A percentile compares a stretch with the other conserved stretches of the same genome.
Conservation (phyloP, 2,888 invertebrate species). For the Flabesymbios commensalis region DNA sequence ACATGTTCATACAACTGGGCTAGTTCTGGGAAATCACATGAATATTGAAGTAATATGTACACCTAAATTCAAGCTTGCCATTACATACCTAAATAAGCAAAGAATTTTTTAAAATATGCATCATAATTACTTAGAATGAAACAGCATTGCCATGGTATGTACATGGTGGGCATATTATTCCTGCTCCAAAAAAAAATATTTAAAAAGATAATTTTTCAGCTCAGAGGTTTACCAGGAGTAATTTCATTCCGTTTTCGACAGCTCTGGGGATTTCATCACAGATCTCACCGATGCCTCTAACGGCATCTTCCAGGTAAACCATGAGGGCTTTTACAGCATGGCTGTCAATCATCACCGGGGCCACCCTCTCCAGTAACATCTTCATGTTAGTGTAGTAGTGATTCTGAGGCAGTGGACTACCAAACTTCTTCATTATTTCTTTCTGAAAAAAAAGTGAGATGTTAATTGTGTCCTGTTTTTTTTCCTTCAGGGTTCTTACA, state of each 20-base stretch:
- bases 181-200: not conserved
- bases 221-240: conserved; percentile 74
- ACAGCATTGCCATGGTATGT: too few relatives aligned
- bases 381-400: conserved; percentile 94
- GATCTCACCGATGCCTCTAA: conserved; percentile 45
- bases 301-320: conserved; percentile 62
- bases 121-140: too few relatives aligned
- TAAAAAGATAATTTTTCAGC: too few relatives aligned
- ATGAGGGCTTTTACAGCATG: conserved; percentile 75
- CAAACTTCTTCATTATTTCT: conserved; percentile 85
- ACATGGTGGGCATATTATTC: too few relatives aligned
- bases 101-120: too few relatives aligned
- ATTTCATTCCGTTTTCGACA: conserved; percentile 84
- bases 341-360: conserved; percentile 94
- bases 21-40: too few relatives aligned
- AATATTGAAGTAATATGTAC: too few relatives aligned
- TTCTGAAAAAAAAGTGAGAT: conserved; percentile 70
- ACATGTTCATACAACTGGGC: too few relatives aligned
- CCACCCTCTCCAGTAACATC: conserved; percentile 87
- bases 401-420: conserved; percentile 93
- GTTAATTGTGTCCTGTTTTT: not conserved
- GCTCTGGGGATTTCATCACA: conserved; percentile 63
- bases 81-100: too few relatives aligned
- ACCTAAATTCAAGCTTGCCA: too few relatives aligned
- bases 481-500: not conserved